Base-by-base conservation (phyloP, 2,797 vertebrate species). In the Cuculus canorus region DNA sequence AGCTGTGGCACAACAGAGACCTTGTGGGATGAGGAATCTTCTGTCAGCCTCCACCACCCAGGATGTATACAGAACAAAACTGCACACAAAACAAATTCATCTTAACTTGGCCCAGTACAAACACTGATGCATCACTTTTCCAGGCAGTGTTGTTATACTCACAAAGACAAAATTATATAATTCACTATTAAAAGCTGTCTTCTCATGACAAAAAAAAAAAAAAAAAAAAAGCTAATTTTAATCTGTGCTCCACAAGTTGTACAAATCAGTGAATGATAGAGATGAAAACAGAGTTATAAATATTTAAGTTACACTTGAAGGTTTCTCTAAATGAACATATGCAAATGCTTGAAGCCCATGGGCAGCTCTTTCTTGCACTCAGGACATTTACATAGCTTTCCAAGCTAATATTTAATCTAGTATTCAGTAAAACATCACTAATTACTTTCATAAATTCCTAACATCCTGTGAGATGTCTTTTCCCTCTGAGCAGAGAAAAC, bases 381-480 rank as follows among this genome's bases (percentile, higher is more conserved):
- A 73, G 87, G 87, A 81, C 85, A 93, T 90, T 95, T 81, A 86
- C 87, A 91, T 79, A 82, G 82, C 80, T 94, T 96, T 92, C 85
- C 7, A 16, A 77, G 66, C 80, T 84, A 96, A 95, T 96, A 95
- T 95, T 94, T 92, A 91, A 95, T 88, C 83, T 92, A 80, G 56
- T n/a, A 96, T 82, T 91, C 92, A 94, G 77, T 84, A 94, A 94
- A 93, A 95, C 53, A 73, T 52, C 41, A 41, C 70, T 92, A 96
- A 95, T 94, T 96, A 84, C 86, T 88, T 94, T 80, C 43, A 84
- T 82, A 92, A 94, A 93, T 95, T 88, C 71, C 73, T 79, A 92
- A 82, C 57, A 88, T 71, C 86, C 78, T 90, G 78, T 73, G 86
- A 94, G 94, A 94, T 72, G 35, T 24, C 60, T 88, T 86, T 54